A percentile compares a stretch with the other conserved stretches of the same genome.
These are phyloP conservation scores for Rhinopithecus roxellana DNA, from an alignment of 2,113 vertebrate species.

Conservation along the genomic window DNA sequence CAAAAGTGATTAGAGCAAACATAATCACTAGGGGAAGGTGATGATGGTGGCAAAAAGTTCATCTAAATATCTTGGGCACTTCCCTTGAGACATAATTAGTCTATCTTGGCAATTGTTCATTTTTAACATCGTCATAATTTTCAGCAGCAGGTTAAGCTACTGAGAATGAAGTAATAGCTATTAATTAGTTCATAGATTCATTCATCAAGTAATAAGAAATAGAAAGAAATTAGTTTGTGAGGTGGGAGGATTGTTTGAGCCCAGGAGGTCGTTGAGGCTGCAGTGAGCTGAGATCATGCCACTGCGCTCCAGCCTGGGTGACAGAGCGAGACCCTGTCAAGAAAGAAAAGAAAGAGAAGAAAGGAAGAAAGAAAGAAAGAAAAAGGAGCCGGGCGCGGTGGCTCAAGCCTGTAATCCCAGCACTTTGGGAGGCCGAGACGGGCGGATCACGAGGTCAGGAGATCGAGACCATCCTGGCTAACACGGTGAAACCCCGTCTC, in stretches of 20 bases:
- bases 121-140: conserved; percentile 24
- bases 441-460: no score
- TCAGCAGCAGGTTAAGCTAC: background rate
- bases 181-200: conserved; percentile 28
- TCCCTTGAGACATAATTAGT: conserved; percentile 43
- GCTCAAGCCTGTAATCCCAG: no score
- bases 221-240: background rate
- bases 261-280: no score
- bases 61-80: background rate
- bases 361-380: no score
- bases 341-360: no score
- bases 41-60: background rate
- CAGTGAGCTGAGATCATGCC: no score
- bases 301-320: no score
- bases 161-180: background rate
- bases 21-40: background rate
- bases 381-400: rapidly evolving
- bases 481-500: no score
- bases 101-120: background rate
- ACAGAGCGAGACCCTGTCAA: no score
- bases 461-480: no score
- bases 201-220: background rate
- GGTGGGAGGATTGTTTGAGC: no score
- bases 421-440: no score
- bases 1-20: conserved; percentile 29